Evolutionary conservation across 2,113 vertebrate genomes (phyloP).

Genomic region (Terrapene triunguis): DNA sequence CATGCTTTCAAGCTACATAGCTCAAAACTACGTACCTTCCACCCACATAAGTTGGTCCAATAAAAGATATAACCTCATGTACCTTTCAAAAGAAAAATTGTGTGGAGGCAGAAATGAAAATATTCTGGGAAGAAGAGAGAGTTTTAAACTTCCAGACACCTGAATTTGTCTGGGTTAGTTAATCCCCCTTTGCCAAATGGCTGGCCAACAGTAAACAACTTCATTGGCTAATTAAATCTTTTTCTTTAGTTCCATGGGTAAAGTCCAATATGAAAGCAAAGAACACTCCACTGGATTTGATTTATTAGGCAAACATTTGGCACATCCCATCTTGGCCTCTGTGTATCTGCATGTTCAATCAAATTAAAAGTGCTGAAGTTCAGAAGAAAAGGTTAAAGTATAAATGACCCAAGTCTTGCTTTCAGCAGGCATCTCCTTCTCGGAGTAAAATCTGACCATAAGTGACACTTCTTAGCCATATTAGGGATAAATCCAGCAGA

Average conservation of each 20-base stretch:
- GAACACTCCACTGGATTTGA: background rate
- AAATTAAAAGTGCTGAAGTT: background rate
- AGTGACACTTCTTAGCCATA: background rate
- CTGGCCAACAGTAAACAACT: background rate
- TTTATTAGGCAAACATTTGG: background rate
- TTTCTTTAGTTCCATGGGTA: background rate
- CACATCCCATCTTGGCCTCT: background rate
- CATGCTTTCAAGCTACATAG: background rate
- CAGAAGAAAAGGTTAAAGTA: background rate
- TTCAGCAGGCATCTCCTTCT: background rate
- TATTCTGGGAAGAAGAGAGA: background rate
- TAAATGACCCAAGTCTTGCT: background rate
- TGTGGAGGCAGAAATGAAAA: background rate
- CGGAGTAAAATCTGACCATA: background rate
- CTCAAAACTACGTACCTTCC: background rate
- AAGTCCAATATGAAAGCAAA: background rate
- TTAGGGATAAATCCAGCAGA: background rate
- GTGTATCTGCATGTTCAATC: background rate
- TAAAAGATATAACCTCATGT: background rate
- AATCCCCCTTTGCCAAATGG: constrained; percentile 9
- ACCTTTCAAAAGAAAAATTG: background rate
- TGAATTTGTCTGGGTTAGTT: background rate
- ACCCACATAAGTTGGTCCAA: background rate
- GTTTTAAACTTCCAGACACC: background rate
- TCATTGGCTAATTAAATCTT: constrained; percentile 6